Base-by-base conservation (phyloP, 2,888 invertebrate genomes). In the Nephrocerus scutellatus region DNA sequence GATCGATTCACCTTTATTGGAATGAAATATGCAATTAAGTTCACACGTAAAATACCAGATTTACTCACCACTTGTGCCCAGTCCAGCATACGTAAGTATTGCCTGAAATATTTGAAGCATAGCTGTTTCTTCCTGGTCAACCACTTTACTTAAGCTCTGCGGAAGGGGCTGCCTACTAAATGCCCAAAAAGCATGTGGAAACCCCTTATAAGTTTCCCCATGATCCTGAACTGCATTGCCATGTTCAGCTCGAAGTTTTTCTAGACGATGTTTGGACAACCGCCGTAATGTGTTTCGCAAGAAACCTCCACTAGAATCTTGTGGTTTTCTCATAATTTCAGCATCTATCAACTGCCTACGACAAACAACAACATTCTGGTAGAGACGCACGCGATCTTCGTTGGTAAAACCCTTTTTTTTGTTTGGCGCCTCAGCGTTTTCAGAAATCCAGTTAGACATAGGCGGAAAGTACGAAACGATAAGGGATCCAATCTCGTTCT, bases 381-480 rank as follows among this genome's bases (percentile, higher is more conserved):
- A 89, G 1, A 93, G 72, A 26, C 92, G 75, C 3, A 89, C 77
- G 21, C 92, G 76, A 66, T 95, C 93, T 49, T 91, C 85, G 50
- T 87, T 84, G 1, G 92, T 91, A 36, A 92, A 84, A 23, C 78
- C 76, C 66, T 77, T 78, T 10, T 72, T 65, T 54, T 75, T 74
- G 54, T 77, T 78, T 22, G 73, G 71, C 1, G 77, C 76, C 10
- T 75, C 73, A 58, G 80, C 80, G 51, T 74, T 84, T 57, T 88
- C 87, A 0, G 82, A 81, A 37, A 88, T 76, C 73, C 87, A 87
- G 44, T 80, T 82, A 2, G 87, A 89, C 33, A 92, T 73, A 7
- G 80, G 74, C 0, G 92, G 90, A 55, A 84, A 90, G 65, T 95
- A 95, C 24, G 90, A 88, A 6, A 91, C 88, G 59, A 93, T 90